Percentiles rank a stretch among this genome's conserved stretches.
Conservation (phyloP, 2,797 vertebrate genomes). For the Linurgus olivaceus region DNA sequence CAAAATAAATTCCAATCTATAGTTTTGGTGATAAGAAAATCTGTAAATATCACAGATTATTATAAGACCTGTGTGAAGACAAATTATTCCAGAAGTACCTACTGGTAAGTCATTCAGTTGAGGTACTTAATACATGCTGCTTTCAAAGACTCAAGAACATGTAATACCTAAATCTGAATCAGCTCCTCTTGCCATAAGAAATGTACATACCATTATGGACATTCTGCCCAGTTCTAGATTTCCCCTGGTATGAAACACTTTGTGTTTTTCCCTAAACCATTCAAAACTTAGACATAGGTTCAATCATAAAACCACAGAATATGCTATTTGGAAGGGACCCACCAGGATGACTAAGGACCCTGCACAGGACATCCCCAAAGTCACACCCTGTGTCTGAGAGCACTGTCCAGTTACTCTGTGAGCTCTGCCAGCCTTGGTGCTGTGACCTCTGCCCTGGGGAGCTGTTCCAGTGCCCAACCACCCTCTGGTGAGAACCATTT, state of each 20-base stretch:
- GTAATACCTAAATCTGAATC: neutral
- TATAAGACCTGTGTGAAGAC: neutral
- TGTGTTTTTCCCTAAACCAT: neutral
- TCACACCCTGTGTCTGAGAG: neutral
- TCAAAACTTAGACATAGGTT: neutral
- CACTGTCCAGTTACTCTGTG: rapidly evolving
- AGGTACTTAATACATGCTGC: neutral
- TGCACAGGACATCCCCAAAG: neutral
- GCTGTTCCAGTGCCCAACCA: neutral
- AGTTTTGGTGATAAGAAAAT: neutral
- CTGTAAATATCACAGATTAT: neutral
- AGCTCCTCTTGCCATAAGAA: neutral
- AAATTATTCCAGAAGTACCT: neutral
- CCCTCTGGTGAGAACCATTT: neutral
- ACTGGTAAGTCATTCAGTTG: neutral
- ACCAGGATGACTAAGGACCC: neutral
- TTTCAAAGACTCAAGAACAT: neutral
- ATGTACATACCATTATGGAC: neutral
- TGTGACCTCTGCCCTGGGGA: neutral
- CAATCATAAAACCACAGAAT: neutral
- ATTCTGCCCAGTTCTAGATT: neutral
- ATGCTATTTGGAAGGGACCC: neutral
- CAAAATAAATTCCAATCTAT: neutral
- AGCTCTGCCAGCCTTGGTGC: neutral
- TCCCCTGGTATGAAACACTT: neutral